Percentiles rank a stretch among this genome's conserved stretches.
Conservation (phyloP, 2,888 invertebrate genomes). For the Galerucella calmariensis region DNA sequence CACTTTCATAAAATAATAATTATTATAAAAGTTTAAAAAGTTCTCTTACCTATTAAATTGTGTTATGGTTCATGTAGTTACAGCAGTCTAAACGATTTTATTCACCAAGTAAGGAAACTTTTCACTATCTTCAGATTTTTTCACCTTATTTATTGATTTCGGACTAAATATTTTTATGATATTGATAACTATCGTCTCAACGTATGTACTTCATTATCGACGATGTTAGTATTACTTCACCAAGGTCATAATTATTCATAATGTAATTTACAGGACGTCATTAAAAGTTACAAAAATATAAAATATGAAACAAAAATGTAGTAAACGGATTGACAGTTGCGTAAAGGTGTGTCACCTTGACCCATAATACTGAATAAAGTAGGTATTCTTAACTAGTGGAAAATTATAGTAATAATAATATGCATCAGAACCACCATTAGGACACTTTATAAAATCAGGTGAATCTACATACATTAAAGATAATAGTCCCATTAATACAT, state of each 20-base stretch:
- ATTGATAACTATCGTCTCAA: constrained; percentile 11
- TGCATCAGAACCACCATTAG: no score
- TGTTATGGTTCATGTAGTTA: neutral
- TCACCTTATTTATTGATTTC: constrained; percentile 17
- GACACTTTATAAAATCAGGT: no score
- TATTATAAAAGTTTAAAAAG: neutral
- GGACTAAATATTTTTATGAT: neutral
- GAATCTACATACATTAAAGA: no score
- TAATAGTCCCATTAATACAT: no score
- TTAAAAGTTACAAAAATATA: constrained; percentile 12
- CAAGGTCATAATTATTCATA: constrained; percentile 22
- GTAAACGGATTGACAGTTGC: constrained; percentile 9
- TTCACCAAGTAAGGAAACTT: constrained; percentile 15
- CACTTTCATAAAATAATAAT: neutral
- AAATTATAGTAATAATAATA: no score
- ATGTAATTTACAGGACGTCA: constrained; percentile 9
- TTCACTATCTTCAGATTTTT: neutral
- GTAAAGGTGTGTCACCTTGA: constrained; percentile 18
- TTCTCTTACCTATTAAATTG: constrained; percentile 24
- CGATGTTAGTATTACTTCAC: constrained; percentile 18
- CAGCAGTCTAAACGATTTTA: neutral
- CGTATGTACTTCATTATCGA: constrained; percentile 15
- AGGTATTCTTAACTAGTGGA: no score
- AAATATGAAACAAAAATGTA: neutral
- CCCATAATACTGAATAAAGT: neutral